These are phyloP conservation scores for Protonemura montana DNA, from an alignment of 2,888 invertebrate species.

Conservation along the genomic window DNA sequence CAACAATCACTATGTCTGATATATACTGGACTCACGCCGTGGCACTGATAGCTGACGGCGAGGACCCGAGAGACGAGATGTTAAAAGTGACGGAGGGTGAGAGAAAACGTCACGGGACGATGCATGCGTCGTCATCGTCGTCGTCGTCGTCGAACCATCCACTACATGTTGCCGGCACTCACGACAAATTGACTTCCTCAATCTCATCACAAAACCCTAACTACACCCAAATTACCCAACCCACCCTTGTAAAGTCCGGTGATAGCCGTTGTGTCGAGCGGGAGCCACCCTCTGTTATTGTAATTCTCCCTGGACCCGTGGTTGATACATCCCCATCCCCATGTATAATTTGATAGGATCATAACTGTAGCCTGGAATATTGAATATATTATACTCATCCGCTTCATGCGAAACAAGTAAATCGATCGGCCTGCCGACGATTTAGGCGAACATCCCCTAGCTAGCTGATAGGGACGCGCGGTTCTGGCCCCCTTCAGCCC, in stretches of 20 bases:
- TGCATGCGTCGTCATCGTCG: conserved; percentile 18
- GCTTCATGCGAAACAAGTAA: conserved; percentile 34
- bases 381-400: conserved; percentile 45
- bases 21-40: conserved; percentile 16
- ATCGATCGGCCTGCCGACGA: conserved; percentile 21
- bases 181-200: conserved; percentile 51
- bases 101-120: conserved; percentile 27
- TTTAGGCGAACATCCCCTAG: conserved; percentile 13
- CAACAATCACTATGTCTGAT: conserved; percentile 44
- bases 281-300: conserved; percentile 28
- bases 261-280: too few species aligned
- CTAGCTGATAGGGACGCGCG: neutral
- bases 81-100: conserved; percentile 8
- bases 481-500: neutral
- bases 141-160: conserved; percentile 15
- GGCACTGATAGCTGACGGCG: conserved; percentile 28
- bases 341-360: conserved; percentile 46
- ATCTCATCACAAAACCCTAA: conserved; percentile 36
- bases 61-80: neutral
- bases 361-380: conserved; percentile 47
- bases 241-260: neutral
- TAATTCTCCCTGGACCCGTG: conserved; percentile 41
- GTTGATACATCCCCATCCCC: conserved; percentile 14
- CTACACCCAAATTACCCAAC: conserved; percentile 36
- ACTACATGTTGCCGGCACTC: conserved; percentile 48